Evolutionary conservation across 2,113 vertebrate genomes (phyloP), one percentile per base, ranked within the genome.

Genomic region (Aphyosemion australe): DNA sequence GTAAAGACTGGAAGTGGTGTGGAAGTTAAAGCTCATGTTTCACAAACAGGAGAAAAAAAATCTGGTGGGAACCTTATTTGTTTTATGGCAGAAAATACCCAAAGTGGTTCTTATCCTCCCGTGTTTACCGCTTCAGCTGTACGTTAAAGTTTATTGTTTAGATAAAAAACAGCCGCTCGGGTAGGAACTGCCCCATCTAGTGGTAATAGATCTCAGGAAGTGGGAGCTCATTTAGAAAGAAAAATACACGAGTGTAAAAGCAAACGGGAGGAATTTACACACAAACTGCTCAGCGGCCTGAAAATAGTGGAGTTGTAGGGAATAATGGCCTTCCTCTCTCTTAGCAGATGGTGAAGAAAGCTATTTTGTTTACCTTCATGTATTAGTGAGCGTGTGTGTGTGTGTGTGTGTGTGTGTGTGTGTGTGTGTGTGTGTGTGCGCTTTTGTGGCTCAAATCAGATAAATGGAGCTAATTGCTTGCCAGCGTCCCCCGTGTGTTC

Each of bases 391-490:
- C n/a, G 65, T 46, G 39, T 18, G 41, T 18, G 58, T 19, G 59
- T 37, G 34, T 37, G 34, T 37, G 34, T 37, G 34, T 37, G 34
- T 37, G 34, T 37, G 34, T 61, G 26, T 37, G 32, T 26, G 43
- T 42, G 58, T 58, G 57, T 2, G 48, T n/a, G 65, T 46, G 39
- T 18, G 41, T 18, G 59, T 20, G 59, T 56, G 68, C 19, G 49
- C 70, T 61, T 80, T 80, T 80, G 84, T 70, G 72, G 77, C 69
- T 80, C 82, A 76, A 83, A 88, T 85, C 84, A 84, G 84, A 89
- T 87, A 89, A 87, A 90, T 85, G 67, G 72, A 77, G 55, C 14
- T 82, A 88, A 88, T 88, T 89, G 80, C 82, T 61, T 74, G 61
- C 41, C 60, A 56, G 15, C 58, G 76, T 87, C 84, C 80, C 79